Percentiles rank a stretch among this genome's conserved stretches.
Conservation (phyloP, 1,140 invertebrate species). For the Bombus confusus region DNA sequence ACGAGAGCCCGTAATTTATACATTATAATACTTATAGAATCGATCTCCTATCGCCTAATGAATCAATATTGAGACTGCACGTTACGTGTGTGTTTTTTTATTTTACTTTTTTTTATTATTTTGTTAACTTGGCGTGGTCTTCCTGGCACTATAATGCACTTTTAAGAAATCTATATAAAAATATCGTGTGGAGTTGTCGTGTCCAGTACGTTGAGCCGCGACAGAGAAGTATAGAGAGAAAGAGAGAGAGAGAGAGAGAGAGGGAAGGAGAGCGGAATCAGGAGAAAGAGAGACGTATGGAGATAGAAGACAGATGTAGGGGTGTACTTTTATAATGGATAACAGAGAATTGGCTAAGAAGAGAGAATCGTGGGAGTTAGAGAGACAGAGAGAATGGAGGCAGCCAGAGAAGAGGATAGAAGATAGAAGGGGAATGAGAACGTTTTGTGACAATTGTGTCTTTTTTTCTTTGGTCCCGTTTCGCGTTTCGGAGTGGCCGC, state of each 20-base stretch:
- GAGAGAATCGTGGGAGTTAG: neutral
- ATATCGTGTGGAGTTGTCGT: conserved; percentile 77
- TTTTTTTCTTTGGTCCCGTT: conserved; percentile 79
- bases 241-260: neutral
- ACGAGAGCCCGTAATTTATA: conserved; percentile 41
- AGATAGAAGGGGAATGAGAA: conserved; percentile 50
- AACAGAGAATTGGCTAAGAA: neutral
- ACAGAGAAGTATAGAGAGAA: conserved; percentile 41
- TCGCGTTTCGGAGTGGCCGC: conserved; percentile 73
- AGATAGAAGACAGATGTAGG: too few species aligned
- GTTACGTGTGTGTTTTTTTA: neutral
- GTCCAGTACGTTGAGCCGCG: conserved; percentile 74
- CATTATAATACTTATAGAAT: conserved; percentile 63
- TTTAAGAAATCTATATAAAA: conserved; percentile 82
- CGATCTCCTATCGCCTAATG: conserved; percentile 63
- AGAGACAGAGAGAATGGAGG: conserved; percentile 30
- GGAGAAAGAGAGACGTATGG: neutral
- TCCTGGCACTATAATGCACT: conserved; percentile 81
- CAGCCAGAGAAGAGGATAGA: conserved; percentile 34
- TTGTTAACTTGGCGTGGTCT: conserved; percentile 72
- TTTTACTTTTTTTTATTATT: conserved; percentile 39
- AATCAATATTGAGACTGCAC: conserved; percentile 64
- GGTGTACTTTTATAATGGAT: neutral
- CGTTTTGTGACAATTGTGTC: conserved; percentile 59
- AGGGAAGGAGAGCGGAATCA: neutral